phyloP scores from a whole-genome alignment of 2,113 vertebrate species.

The Acrocephalus kingi region DNA sequence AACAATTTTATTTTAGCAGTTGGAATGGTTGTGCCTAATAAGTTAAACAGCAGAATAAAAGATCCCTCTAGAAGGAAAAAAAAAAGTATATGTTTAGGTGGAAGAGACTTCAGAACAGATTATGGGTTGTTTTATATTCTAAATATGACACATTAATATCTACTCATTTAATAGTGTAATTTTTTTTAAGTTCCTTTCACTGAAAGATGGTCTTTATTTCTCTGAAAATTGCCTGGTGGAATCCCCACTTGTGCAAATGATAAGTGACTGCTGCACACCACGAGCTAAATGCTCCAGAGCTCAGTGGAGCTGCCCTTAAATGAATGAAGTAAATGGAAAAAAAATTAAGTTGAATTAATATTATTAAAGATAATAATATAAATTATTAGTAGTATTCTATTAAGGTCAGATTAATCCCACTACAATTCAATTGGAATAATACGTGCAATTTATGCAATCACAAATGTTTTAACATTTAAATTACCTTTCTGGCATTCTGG shows the following conservation, averaged over 20 bases:
- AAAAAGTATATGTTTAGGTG: constrained; percentile 19
- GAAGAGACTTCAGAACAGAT: constrained; percentile 42
- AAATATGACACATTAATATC: constrained; percentile 57
- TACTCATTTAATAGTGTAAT: constrained; percentile 61
- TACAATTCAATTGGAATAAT: constrained; percentile 71
- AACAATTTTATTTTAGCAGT: constrained; percentile 43
- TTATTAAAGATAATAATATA: constrained; percentile 76
- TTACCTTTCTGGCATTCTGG: constrained; percentile 45
- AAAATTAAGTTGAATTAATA: constrained; percentile 71
- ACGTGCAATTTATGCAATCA: constrained; percentile 50
- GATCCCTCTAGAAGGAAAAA: not conserved
- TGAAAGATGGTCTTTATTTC: constrained; percentile 68
- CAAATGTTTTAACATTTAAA: constrained; percentile 61
- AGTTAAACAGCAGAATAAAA: constrained; percentile 47
- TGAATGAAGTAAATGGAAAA: constrained; percentile 65
- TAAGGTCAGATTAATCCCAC: constrained; percentile 72
- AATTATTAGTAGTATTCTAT: constrained; percentile 74
- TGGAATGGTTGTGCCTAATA: constrained; percentile 32
- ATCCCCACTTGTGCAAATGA: constrained; percentile 51
- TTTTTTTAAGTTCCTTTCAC: constrained; percentile 61
- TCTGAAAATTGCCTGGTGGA: constrained; percentile 61
- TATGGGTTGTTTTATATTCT: constrained; percentile 62
- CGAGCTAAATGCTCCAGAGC: constrained; percentile 50
- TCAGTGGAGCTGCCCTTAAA: constrained; percentile 55
- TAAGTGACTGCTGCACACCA: constrained; percentile 51